Conservation (phyloP, 2,888 invertebrate genomes). For the Alitta virens region DNA sequence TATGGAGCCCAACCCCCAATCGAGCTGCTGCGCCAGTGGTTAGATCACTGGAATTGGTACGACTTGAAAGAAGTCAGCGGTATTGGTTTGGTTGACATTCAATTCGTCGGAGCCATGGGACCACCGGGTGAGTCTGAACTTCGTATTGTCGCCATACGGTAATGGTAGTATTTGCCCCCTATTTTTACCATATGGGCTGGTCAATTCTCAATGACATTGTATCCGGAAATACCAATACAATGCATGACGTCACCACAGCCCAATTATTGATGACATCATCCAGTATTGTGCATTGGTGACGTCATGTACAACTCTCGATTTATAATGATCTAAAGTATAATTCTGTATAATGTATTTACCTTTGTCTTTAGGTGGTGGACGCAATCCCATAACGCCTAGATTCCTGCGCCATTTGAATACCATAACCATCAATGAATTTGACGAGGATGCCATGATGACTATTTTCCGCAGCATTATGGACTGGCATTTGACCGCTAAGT, state of each 20-base stretch:
- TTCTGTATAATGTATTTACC: no score
- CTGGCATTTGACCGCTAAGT: conserved; percentile 68
- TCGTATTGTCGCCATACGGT: no score
- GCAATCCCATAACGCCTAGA: conserved; percentile 55
- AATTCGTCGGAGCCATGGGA: conserved; percentile 57
- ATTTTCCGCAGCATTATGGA: conserved; percentile 57
- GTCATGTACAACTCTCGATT: no score
- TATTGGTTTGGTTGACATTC: conserved; percentile 56
- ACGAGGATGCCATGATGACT: conserved; percentile 55
- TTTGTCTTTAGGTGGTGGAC: conserved; percentile 59
- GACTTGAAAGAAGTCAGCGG: conserved; percentile 55
- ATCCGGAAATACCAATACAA: no score
- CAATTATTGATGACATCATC: no score
- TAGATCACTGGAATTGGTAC: conserved; percentile 57
- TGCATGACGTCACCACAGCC: no score
- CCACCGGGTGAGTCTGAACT: conserved; percentile 61
- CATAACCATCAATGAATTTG: conserved; percentile 57
- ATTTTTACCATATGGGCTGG: no score
- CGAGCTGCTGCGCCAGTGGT: conserved; percentile 69
- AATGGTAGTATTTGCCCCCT: no score
- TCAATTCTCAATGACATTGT: no score
- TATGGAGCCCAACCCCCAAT: conserved; percentile 95
- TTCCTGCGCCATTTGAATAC: conserved; percentile 57
- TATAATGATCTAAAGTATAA: no score
- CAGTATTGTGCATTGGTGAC: no score